Base-by-base conservation (phyloP, 2,888 invertebrate genomes). In the Epiblema foenella region DNA sequence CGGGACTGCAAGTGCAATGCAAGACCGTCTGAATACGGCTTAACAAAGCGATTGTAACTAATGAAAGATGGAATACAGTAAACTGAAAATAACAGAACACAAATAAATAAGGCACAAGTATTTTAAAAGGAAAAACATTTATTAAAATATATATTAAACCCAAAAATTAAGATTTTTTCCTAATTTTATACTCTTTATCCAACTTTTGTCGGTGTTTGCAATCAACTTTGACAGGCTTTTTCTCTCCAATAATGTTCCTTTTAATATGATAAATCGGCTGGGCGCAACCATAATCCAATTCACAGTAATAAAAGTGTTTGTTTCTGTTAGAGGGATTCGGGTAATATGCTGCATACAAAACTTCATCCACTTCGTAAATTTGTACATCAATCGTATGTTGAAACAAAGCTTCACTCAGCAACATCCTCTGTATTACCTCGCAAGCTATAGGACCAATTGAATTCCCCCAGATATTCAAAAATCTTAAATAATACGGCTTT, bases 281-380 rank as follows among this genome's bases (percentile, higher is more conserved):
- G 0, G 88, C 83, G n/a, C 69, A 80, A 1, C 90, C 94, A 59
- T 86, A 92, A 17, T 94, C 93, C 77, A 90, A 78, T 75, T 94
- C 94, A 72, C 94, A 89, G 67, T 95, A 95, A 83, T 95, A 95
- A 10, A 91, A 79, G 69, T 94, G 93, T 62, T 94, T 94, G 76
- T 92, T 95, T 68, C 91, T 88, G 72, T 92, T 85, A 0, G 89
- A 88, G 0, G 91, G 91, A 24, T 91, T 91, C 0, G 89, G 89
- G 63, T 89, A 88, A 49, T 90, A 91, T 0, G 93, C 93, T 0
- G 91, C 89, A 18, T 86, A 76, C 0, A 91, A 69, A 0, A 83
- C 66, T 0, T 79, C 85, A 73, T 93, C 92, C 0, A 89, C 91
- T 65, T 86, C 83, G 67, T 91, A 93, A 18, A 93, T 69, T 73